A percentile compares a stretch with the other conserved stretches of the same genome.
Evolutionary conservation across 2,888 invertebrate species (phyloP).

Genomic region (Eupithecia subumbrata): DNA sequence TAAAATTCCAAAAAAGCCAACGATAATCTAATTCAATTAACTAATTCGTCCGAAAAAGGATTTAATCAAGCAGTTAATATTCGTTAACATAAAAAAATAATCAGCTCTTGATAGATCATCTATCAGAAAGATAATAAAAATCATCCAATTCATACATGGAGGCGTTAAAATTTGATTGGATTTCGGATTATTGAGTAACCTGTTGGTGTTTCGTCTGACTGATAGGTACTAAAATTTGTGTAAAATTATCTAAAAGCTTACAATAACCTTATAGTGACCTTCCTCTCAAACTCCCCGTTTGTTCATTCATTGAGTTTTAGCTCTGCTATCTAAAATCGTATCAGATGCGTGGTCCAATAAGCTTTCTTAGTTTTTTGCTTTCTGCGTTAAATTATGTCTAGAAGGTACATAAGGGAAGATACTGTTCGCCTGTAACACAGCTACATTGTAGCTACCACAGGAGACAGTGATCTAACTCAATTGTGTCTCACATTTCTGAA

Average conservation of each 20-base stretch:
- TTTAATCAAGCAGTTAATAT: conserved; percentile 38
- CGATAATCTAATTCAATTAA: conserved; percentile 36
- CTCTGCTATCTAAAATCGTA: neutral
- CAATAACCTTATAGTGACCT: neutral
- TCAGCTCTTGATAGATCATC: conserved; percentile 23
- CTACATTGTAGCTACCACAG: too few species aligned
- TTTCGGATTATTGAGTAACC: conserved; percentile 15
- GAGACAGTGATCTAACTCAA: too few species aligned
- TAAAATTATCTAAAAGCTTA: neutral
- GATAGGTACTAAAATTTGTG: too few species aligned
- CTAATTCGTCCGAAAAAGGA: conserved; percentile 24
- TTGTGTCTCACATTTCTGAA: too few species aligned
- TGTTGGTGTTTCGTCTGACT: neutral
- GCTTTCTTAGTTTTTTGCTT: too few species aligned
- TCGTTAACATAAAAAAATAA: conserved; percentile 30
- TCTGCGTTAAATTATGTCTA: too few species aligned
- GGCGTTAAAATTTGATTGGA: conserved; percentile 23
- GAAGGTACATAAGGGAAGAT: too few species aligned
- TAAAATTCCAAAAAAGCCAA: conserved; percentile 17
- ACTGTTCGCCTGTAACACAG: too few species aligned
- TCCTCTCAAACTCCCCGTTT: neutral
- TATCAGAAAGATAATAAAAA: conserved; percentile 35
- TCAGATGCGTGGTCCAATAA: neutral
- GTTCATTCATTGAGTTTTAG: neutral
- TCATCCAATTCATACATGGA: conserved; percentile 27